These are phyloP conservation scores for Betta splendens DNA, from an alignment of 2,797 vertebrate species.

Conservation along the genomic window DNA sequence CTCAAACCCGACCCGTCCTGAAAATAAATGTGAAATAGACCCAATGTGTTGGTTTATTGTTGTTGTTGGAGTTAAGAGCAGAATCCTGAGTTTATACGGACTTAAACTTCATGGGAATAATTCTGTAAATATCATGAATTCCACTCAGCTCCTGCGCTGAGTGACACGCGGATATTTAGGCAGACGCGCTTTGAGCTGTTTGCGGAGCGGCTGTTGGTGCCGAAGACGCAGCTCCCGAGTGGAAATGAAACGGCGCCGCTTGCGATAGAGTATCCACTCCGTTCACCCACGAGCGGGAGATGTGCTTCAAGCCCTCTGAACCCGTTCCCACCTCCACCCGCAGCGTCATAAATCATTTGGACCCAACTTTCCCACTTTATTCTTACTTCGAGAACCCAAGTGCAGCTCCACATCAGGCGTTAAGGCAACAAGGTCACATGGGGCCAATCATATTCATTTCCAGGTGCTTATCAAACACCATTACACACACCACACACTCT, in stretches of 20 bases:
- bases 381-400: slow-evolving; percentile 12
- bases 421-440: slow-evolving; percentile 42
- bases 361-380: not conserved
- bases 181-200: no score
- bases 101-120: no score
- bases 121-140: no score
- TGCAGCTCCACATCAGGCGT: not conserved
- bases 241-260: not conserved
- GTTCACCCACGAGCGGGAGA: slow-evolving; percentile 3
- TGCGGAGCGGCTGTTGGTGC: no score
- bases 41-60: no score
- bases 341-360: slow-evolving; percentile 4
- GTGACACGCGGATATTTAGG: no score
- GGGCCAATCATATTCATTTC: slow-evolving; percentile 52
- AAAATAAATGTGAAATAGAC: no score
- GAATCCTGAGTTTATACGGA: no score
- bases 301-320: slow-evolving; percentile 8
- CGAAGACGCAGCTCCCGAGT: no score
- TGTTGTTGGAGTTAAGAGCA: no score
- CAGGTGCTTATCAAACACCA: slow-evolving; percentile 56
- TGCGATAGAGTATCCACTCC: slow-evolving; percentile 7
- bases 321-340: not conserved
- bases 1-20: slow-evolving; percentile 27
- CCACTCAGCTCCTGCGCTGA: no score
- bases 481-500: slow-evolving; percentile 65